Conservation (phyloP, 1,140 invertebrate genomes). For the Musca vetustissima region DNA sequence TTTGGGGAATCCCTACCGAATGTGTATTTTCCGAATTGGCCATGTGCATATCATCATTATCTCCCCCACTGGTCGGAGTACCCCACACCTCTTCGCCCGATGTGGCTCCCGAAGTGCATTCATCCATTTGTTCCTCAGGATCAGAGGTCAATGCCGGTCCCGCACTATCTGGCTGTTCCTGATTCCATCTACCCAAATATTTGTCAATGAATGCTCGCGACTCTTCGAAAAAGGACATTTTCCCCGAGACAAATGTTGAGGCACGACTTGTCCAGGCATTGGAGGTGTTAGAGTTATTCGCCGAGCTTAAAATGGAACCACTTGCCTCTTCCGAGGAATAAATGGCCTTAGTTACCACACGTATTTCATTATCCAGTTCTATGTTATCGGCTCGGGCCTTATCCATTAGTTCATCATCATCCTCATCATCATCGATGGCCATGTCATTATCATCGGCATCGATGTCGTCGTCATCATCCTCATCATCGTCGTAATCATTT, state of each 20-base stretch:
- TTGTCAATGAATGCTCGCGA: conserved; percentile 58
- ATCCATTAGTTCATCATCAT: conserved; percentile 36
- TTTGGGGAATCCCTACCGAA: conserved; percentile 58
- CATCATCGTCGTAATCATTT: conserved; percentile 28
- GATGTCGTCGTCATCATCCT: conserved; percentile 56
- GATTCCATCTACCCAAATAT: conserved; percentile 53
- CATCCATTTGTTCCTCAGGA: conserved; percentile 61
- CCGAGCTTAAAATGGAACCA: no score
- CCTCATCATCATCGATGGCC: conserved; percentile 52
- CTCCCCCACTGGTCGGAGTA: conserved; percentile 78
- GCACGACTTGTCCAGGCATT: conserved; percentile 75
- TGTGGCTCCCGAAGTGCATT: conserved; percentile 73
- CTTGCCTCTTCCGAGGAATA: not conserved
- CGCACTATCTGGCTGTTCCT: conserved; percentile 41
- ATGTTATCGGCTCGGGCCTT: conserved; percentile 15
- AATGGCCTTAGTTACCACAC: conserved; percentile 32
- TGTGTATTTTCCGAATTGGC: conserved; percentile 68
- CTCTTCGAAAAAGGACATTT: conserved; percentile 73
- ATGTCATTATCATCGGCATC: conserved; percentile 44
- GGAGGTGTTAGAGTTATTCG: conserved; percentile 38
- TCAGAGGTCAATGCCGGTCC: conserved; percentile 51
- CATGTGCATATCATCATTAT: conserved; percentile 68
- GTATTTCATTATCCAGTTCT: conserved; percentile 26
- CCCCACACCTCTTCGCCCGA: conserved; percentile 85
- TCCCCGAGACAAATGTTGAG: conserved; percentile 76